phyloP scores from a whole-genome alignment of 2,888 invertebrate genomes.

The Anodontia alba region DNA sequence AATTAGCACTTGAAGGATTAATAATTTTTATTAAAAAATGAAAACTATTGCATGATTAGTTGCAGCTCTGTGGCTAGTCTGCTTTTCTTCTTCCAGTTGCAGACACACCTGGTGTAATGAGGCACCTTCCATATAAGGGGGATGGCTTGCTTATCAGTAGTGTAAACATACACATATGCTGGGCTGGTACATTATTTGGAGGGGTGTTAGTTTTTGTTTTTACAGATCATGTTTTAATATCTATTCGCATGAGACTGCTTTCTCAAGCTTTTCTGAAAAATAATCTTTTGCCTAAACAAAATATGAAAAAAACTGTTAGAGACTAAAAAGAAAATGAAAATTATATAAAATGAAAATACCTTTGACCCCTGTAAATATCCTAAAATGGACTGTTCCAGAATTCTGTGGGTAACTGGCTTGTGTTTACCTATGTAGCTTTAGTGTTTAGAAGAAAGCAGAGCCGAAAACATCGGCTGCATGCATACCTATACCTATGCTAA shows the following conservation, averaged over 20 bases:
- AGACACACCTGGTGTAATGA: constrained; percentile 3
- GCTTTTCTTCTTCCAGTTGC: not conserved
- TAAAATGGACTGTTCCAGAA: constrained; percentile 54
- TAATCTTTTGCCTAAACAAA: too few relatives aligned
- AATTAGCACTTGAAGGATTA: too few relatives aligned
- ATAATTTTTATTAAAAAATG: too few relatives aligned
- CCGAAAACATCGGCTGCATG: constrained; percentile 80
- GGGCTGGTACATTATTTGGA: not conserved
- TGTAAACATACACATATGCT: constrained; percentile 16
- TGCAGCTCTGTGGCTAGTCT: constrained; percentile 8
- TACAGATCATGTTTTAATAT: too few relatives aligned
- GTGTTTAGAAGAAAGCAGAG: constrained; percentile 76
- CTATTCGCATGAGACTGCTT: too few relatives aligned
- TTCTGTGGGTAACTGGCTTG: constrained; percentile 46
- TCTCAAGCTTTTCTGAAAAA: too few relatives aligned
- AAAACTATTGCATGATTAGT: not conserved
- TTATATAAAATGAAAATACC: not conserved
- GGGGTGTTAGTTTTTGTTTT: not conserved
- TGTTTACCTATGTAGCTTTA: constrained; percentile 26
- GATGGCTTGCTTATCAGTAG: constrained; percentile 2
- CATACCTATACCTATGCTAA: constrained; percentile 73
- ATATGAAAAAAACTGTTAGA: too few relatives aligned
- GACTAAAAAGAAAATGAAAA: not conserved
- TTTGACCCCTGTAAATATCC: constrained; percentile 21
- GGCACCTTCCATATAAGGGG: not conserved